These are phyloP conservation scores for Trissolcus basalis DNA, from an alignment of 1,140 invertebrate genomes.

Conservation along the genomic window DNA sequence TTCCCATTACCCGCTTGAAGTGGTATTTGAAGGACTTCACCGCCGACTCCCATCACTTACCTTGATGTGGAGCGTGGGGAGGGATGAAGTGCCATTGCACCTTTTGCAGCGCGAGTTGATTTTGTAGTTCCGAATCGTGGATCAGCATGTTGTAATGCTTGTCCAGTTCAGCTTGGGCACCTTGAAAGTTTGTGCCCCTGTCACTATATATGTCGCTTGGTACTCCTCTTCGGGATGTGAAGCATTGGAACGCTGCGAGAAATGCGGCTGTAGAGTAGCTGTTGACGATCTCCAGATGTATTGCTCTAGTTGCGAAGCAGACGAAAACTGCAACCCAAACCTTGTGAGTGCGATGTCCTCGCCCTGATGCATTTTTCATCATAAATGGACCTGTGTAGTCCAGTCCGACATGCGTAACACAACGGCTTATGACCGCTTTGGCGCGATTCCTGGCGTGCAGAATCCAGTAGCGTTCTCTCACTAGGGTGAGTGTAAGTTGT, in stretches of 20 bases:
- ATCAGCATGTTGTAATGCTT: not conserved
- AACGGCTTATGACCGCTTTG: no score
- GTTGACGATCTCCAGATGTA: conserved; percentile 54
- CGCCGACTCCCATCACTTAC: not conserved
- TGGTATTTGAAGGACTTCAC: not conserved
- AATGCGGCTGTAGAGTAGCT: conserved; percentile 18
- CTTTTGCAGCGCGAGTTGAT: not conserved
- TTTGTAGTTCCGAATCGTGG: not conserved
- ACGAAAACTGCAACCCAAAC: conserved; percentile 46
- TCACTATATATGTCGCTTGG: conserved; percentile 14
- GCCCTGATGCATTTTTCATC: not conserved
- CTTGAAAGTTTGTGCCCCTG: conserved; percentile 66
- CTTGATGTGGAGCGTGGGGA: not conserved
- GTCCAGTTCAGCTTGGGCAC: not conserved
- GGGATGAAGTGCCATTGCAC: not conserved
- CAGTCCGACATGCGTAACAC: not conserved
- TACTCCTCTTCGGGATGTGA: conserved; percentile 10
- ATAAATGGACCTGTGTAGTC: conserved; percentile 2
- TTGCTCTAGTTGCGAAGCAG: conserved; percentile 50
- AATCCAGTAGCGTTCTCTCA: not conserved
- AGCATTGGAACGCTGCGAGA: conserved; percentile 16
- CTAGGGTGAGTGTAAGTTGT: not conserved
- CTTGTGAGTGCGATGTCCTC: conserved; percentile 30
- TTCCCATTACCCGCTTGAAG: conserved; percentile 52
- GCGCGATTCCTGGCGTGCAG: not conserved